phyloP scores from a whole-genome alignment of 2,888 invertebrate genomes.

The Cyaniris semiargus region DNA sequence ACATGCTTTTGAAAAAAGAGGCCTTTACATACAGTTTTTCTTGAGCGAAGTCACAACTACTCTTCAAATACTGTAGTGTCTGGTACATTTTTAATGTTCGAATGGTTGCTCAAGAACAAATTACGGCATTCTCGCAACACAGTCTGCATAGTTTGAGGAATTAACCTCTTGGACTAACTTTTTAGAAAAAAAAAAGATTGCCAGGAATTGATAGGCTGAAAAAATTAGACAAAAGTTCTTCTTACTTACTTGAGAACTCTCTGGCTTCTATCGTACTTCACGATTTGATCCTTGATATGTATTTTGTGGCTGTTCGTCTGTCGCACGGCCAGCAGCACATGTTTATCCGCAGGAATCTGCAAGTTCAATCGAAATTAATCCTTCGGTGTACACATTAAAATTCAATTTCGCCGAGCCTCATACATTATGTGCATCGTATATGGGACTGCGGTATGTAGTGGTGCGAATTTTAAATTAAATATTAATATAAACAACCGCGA shows the following conservation, averaged over 20 bases:
- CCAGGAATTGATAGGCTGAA: background rate
- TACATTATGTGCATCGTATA: constrained; percentile 61
- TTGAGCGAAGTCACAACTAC: too few relatives aligned
- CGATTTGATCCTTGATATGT: constrained; percentile 88
- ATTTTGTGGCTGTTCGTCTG: constrained; percentile 89
- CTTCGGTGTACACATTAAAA: constrained; percentile 34
- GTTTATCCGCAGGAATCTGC: constrained; percentile 84
- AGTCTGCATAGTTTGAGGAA: too few relatives aligned
- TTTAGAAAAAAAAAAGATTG: background rate
- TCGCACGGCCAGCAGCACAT: constrained; percentile 87
- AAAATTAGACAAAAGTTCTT: background rate
- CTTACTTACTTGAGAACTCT: constrained; percentile 85
- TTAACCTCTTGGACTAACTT: too few relatives aligned
- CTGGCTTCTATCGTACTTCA: constrained; percentile 88
- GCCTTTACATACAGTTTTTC: too few relatives aligned
- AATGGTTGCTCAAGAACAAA: too few relatives aligned
- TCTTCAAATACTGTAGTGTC: too few relatives aligned
- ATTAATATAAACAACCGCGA: constrained; percentile 62
- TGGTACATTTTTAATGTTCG: too few relatives aligned
- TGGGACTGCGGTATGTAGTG: constrained; percentile 56
- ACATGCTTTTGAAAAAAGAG: too few relatives aligned
- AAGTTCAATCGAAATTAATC: constrained; percentile 44
- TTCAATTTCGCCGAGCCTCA: constrained; percentile 41
- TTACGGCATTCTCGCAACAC: too few relatives aligned
- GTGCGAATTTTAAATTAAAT: constrained; percentile 71